These are phyloP conservation scores for Ochropleura leucogaster DNA, from an alignment of 2,888 invertebrate species.

Conservation along the genomic window DNA sequence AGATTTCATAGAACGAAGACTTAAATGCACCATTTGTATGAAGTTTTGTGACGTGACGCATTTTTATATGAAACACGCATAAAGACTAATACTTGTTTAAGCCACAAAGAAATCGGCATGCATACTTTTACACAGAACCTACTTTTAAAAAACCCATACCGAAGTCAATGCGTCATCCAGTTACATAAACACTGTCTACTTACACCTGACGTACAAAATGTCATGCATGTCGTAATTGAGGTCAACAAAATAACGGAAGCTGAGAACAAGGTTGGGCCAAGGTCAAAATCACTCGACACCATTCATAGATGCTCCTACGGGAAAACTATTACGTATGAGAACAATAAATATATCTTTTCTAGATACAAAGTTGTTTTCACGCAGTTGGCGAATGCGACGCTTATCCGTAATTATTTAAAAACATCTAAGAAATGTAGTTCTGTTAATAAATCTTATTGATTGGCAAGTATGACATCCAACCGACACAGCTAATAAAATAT, in stretches of 20 bases:
- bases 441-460: conserved; percentile 38
- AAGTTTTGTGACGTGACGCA: not conserved
- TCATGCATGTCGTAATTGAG: conserved; percentile 61
- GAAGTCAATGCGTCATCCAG: conserved; percentile 51
- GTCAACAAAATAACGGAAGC: conserved; percentile 59
- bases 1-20: conserved; percentile 9
- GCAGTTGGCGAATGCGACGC: conserved; percentile 30
- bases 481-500: conserved; percentile 20
- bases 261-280: conserved; percentile 58
- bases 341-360: conserved; percentile 22
- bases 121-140: conserved; percentile 21
- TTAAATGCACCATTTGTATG: not conserved
- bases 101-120: conserved; percentile 9
- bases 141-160: conserved; percentile 27
- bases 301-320: conserved; percentile 48
- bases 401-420: conserved; percentile 30
- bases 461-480: conserved; percentile 30
- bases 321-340: conserved; percentile 18
- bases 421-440: conserved; percentile 20
- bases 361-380: conserved; percentile 9
- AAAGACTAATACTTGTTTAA: not conserved
- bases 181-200: conserved; percentile 61
- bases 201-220: conserved; percentile 56
- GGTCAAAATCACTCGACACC: conserved; percentile 49
- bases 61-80: conserved; percentile 4